Conservation (phyloP, 2,888 invertebrate genomes). For the Hoplodrina ambigua region DNA sequence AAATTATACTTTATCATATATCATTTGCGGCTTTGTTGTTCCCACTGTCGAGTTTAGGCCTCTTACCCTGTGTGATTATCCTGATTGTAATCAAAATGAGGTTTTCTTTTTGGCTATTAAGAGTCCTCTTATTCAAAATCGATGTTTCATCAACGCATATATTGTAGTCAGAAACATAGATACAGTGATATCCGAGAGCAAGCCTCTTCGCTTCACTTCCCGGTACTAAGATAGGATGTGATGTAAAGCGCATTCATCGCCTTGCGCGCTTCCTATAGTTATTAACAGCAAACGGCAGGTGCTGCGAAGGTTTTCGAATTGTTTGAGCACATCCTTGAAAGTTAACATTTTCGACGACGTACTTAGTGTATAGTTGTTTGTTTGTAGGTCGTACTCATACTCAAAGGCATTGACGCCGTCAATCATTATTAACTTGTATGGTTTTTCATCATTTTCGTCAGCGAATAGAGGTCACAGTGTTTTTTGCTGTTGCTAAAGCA, state of each 20-base stretch:
- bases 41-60: background rate
- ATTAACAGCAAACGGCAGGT: conserved; percentile 29
- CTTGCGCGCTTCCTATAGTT: conserved; percentile 65
- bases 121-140: background rate
- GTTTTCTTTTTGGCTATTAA: background rate
- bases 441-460: conserved; percentile 34
- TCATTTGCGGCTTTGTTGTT: no score
- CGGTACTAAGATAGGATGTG: conserved; percentile 57
- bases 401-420: conserved; percentile 16
- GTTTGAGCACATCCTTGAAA: conserved; percentile 56
- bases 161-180: conserved; percentile 23
- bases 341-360: conserved; percentile 38
- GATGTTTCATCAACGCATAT: conserved; percentile 10
- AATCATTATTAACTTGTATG: conserved; percentile 11
- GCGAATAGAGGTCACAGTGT: conserved; percentile 26
- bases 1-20: background rate
- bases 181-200: conserved; percentile 48
- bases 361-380: conserved; percentile 16
- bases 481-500: conserved; percentile 6
- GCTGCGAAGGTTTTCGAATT: conserved; percentile 55
- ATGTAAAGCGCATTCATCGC: conserved; percentile 51
- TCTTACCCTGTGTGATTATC: background rate
- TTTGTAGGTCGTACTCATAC: conserved; percentile 37
- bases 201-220: conserved; percentile 58
- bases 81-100: conserved; percentile 23